Evolutionary conservation across 2,888 invertebrate genomes (phyloP).

Genomic region (Leucoma salicis): DNA sequence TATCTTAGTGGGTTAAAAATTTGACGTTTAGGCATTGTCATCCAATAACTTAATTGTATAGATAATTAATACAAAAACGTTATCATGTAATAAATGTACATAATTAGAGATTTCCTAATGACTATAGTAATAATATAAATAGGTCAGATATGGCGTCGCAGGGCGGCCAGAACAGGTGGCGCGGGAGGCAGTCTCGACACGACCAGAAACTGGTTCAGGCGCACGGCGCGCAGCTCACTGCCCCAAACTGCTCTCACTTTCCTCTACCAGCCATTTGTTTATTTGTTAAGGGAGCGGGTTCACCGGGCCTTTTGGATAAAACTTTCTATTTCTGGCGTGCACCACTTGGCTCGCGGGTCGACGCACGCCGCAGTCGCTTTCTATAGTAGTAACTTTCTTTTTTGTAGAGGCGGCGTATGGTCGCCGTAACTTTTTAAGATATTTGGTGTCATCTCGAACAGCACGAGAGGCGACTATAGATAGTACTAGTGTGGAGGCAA

Average conservation of each 20-base stretch:
- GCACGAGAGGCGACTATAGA: too few relatives aligned
- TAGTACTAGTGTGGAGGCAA: conserved; percentile 22
- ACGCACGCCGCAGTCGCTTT: conserved; percentile 73
- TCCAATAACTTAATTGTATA: conserved; percentile 42
- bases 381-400: conserved; percentile 78
- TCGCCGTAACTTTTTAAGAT: conserved; percentile 44
- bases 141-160: conserved; percentile 55
- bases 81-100: conserved; percentile 34
- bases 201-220: conserved; percentile 61
- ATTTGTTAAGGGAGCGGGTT: conserved; percentile 73
- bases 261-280: conserved; percentile 70
- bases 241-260: conserved; percentile 75
- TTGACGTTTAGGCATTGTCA: conserved; percentile 29
- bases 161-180: conserved; percentile 45
- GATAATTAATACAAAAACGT: conserved; percentile 38
- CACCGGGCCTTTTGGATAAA: conserved; percentile 62
- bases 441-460: conserved; percentile 54
- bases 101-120: conserved; percentile 46
- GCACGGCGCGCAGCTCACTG: conserved; percentile 19
- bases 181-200: conserved; percentile 28
- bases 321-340: conserved; percentile 80
- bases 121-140: conserved; percentile 56
- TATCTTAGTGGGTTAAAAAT: conserved; percentile 1
- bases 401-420: conserved; percentile 57
- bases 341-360: conserved; percentile 69